Conservation (phyloP, 1,140 invertebrate species). For the Drosophila ambigua region DNA sequence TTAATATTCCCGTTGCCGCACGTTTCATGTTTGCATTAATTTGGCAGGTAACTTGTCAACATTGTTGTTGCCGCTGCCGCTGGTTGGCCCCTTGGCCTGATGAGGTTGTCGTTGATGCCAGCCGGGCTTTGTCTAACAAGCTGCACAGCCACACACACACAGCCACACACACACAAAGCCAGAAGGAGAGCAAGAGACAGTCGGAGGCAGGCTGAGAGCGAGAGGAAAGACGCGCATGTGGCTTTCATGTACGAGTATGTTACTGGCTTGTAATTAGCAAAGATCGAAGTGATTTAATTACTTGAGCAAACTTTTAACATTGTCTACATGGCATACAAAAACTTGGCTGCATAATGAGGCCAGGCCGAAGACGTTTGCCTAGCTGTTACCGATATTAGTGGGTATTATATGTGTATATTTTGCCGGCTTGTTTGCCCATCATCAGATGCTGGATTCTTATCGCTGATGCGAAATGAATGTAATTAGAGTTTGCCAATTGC, state of each 20-base stretch:
- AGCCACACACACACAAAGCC: not conserved
- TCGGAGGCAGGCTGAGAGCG: not conserved
- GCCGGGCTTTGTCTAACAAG: conserved; percentile 73
- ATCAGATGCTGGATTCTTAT: conserved; percentile 63
- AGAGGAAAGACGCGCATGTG: conserved; percentile 24
- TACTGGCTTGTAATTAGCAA: conserved; percentile 76
- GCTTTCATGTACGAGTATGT: conserved; percentile 51
- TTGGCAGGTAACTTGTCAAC: conserved; percentile 82
- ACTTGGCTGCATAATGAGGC: conserved; percentile 65
- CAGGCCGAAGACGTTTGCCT: conserved; percentile 34
- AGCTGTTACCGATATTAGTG: conserved; percentile 48
- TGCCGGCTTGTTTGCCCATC: conserved; percentile 28
- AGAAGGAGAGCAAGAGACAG: not conserved
- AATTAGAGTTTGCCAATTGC: conserved; percentile 75
- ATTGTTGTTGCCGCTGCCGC: conserved; percentile 60
- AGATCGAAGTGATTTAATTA: conserved; percentile 83
- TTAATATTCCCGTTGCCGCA: conserved; percentile 80
- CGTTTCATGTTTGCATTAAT: conserved; percentile 82
- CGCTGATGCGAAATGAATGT: conserved; percentile 72
- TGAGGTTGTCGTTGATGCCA: conserved; percentile 36
- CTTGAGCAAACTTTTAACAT: conserved; percentile 80
- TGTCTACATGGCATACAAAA: conserved; percentile 77
- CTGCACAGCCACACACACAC: conserved; percentile 27
- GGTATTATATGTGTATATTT: conserved; percentile 25
- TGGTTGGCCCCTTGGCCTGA: conserved; percentile 40